These are phyloP conservation scores for Aphaenogaster ashmeadi DNA, from an alignment of 1,140 invertebrate genomes.

Conservation along the genomic window DNA sequence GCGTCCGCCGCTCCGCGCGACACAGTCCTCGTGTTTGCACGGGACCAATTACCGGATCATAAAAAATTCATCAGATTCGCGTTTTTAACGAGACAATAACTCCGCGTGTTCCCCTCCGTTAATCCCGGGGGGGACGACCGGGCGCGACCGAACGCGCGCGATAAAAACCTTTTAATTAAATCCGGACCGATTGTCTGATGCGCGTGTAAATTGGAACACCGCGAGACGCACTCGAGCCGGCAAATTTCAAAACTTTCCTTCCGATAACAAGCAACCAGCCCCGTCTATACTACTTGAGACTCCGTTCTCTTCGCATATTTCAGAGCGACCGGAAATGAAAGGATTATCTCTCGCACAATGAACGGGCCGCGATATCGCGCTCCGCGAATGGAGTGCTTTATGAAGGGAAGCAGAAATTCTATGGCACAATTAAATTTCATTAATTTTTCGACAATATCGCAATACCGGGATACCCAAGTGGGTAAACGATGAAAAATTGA, in stretches of 20 bases:
- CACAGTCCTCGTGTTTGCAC: neutral
- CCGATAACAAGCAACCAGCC: neutral
- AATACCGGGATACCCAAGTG: neutral
- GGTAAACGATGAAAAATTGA: constrained; percentile 32
- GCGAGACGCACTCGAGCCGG: neutral
- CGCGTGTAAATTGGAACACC: constrained; percentile 29
- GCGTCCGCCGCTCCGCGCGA: neutral
- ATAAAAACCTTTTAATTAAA: constrained; percentile 51
- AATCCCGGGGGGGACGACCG: neutral
- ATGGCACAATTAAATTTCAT: constrained; percentile 31
- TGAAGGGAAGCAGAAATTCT: neutral
- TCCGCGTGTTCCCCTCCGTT: neutral
- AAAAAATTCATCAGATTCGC: constrained; percentile 40
- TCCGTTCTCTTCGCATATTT: constrained; percentile 17
- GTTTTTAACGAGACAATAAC: constrained; percentile 44
- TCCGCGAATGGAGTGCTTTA: neutral
- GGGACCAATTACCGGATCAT: constrained; percentile 23
- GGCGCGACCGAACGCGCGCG: neutral
- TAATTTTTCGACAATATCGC: constrained; percentile 29
- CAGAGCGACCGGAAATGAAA: constrained; percentile 5
- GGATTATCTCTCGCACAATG: constrained; percentile 33
- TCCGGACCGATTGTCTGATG: constrained; percentile 20
- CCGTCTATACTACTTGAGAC: neutral
- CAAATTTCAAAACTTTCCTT: constrained; percentile 29
- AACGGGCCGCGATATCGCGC: neutral